phyloP scores from a whole-genome alignment of 2,888 invertebrate species.

The Hirtodrosophila histrioides region DNA sequence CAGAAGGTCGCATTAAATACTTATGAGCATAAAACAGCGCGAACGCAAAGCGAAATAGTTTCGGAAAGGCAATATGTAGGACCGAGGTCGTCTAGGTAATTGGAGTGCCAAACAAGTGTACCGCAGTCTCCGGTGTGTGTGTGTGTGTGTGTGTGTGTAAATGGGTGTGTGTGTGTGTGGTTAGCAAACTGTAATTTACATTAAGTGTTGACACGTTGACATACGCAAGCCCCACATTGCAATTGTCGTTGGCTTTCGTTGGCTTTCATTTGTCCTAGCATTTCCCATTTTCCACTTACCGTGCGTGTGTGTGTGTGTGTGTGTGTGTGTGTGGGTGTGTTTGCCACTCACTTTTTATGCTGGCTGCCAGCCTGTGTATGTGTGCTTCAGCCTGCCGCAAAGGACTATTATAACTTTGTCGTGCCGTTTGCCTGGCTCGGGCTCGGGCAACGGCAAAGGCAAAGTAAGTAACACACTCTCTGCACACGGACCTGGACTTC shows the following conservation, averaged over 20 bases:
- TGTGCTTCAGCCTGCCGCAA: conserved; percentile 46
- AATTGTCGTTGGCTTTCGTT: conserved; percentile 64
- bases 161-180: conserved; percentile 37
- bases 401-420: conserved; percentile 76
- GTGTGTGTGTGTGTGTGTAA: neutral
- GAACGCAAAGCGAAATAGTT: conserved; percentile 49
- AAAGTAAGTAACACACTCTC: conserved; percentile 31
- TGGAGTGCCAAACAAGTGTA: conserved; percentile 45
- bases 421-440: conserved; percentile 45
- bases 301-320: neutral
- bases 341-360: conserved; percentile 27
- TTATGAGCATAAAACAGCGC: conserved; percentile 55
- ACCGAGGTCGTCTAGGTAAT: conserved; percentile 59
- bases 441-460: conserved; percentile 32
- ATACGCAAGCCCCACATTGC: conserved; percentile 53
- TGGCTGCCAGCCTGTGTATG: conserved; percentile 3
- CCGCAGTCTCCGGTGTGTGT: neutral
- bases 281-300: conserved; percentile 22
- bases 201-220: conserved; percentile 75
- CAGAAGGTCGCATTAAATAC: conserved; percentile 65
- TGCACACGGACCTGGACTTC: conserved; percentile 28
- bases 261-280: conserved; percentile 57
- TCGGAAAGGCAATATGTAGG: conserved; percentile 29
- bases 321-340: conserved; percentile 18
- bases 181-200: conserved; percentile 75